Percentiles rank a stretch among this genome's conserved stretches.
phyloP scores from a whole-genome alignment of 1,140 invertebrate species.

The Drosophila carrolli region DNA sequence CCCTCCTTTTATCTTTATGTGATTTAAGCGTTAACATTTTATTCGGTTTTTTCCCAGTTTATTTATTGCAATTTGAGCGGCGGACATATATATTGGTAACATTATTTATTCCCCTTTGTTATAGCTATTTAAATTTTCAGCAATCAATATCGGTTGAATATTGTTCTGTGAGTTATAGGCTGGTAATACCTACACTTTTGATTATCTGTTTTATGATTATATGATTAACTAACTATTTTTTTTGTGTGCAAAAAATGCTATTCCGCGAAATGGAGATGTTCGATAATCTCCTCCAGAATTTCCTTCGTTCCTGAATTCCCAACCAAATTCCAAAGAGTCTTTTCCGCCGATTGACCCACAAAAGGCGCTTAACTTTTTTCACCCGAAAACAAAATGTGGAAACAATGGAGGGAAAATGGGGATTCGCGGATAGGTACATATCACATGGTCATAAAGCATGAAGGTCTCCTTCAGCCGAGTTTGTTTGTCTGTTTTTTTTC shows the following conservation, averaged over 20 bases:
- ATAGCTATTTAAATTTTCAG: conserved; percentile 11
- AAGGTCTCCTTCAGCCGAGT: conserved; percentile 1
- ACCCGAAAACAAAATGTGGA: not conserved
- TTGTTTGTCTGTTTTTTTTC: not conserved
- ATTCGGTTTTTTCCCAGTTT: not conserved
- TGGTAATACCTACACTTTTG: too few species aligned
- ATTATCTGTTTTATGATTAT: too few species aligned
- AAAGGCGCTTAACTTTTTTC: conserved; percentile 2
- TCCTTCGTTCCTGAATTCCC: not conserved
- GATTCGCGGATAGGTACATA: not conserved
- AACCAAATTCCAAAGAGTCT: not conserved
- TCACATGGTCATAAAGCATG: conserved; percentile 16
- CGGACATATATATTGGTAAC: not conserved
- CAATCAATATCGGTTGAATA: not conserved
- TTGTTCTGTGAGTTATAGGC: not conserved
- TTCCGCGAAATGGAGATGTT: conserved; percentile 7
- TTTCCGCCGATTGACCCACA: conserved; percentile 5
- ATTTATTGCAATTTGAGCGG: conserved; percentile 4
- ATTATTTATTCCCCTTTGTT: not conserved
- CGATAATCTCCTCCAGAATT: not conserved
- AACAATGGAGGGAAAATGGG: not conserved
- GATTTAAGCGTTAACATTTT: conserved; percentile 9
- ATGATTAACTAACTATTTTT: not conserved
- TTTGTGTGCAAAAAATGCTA: not conserved
- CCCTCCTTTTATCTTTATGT: not conserved